Percentiles rank a stretch among this genome's conserved stretches.
phyloP scores from a whole-genome alignment of 2,888 invertebrate genomes.

The Drosophila gaucha region DNA sequence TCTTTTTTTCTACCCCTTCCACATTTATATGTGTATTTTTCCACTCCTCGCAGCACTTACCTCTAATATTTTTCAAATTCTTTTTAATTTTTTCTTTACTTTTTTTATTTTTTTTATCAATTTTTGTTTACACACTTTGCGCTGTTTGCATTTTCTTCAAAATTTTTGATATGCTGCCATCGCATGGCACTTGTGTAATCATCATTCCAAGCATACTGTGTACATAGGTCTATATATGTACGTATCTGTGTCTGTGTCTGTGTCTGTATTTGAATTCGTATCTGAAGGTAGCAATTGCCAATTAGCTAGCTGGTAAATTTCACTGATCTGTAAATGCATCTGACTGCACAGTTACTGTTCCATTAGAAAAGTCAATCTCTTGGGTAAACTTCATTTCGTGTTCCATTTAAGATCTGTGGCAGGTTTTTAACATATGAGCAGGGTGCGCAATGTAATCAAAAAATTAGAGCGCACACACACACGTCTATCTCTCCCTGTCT shows the following conservation, averaged over 20 bases:
- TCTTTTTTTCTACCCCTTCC: constrained; percentile 15
- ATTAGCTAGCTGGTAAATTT: not conserved
- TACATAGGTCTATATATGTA: constrained; percentile 5
- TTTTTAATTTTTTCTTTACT: constrained; percentile 9
- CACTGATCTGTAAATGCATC: constrained; percentile 30
- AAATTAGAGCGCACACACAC: constrained; percentile 67
- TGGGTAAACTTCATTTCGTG: constrained; percentile 44
- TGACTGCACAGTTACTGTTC: constrained; percentile 37
- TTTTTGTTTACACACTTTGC: constrained; percentile 66
- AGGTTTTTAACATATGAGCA: constrained; percentile 27
- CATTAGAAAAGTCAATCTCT: constrained; percentile 51
- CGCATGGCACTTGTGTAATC: constrained; percentile 74
- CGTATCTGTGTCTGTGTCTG: constrained; percentile 7
- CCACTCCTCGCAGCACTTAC: constrained; percentile 37
- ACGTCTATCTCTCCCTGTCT: not conserved
- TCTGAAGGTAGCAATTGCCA: constrained; percentile 27
- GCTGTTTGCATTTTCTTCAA: constrained; percentile 73
- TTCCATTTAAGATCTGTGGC: constrained; percentile 22
- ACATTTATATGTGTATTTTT: constrained; percentile 36
- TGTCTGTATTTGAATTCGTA: not conserved
- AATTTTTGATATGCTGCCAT: constrained; percentile 45
- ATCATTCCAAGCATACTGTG: constrained; percentile 41
- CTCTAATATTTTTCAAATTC: constrained; percentile 6
- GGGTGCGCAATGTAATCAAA: constrained; percentile 63
- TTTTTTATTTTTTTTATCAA: constrained; percentile 53